Evolutionary conservation across 2,113 vertebrate genomes (phyloP), one percentile per base, ranked within the genome.

Genomic region (Bagarius yarrelli): DNA sequence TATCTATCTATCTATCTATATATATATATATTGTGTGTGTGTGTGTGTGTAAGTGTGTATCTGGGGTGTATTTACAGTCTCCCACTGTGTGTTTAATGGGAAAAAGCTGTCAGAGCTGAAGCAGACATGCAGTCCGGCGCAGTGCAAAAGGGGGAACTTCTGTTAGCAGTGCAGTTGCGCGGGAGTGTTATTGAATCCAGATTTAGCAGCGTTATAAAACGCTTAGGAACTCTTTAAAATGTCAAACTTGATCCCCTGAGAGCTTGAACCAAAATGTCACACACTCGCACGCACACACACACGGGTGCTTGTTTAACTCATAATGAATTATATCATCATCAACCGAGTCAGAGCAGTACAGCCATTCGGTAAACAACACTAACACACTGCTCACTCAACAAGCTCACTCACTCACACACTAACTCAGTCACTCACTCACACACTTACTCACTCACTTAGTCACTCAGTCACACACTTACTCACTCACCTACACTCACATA

Each of bases 141-240:
- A 92, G 93, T 18, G 70, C 76, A 91, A 75, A 93, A 93, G 92
- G 95, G 93, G 94, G 92, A 93, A 94, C 94, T 94, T 95, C 94
- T 95, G 95, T 95, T 95, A 94, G 93, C 94, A 95, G 94, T 94
- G 93, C 92, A 92, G 93, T 89, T 47, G 83, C 76, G 85, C 47
- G 73, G 52, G 81, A 73, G 81, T 88, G 94, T 98, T 98, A 98
- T 98, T 98, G 96, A 97, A 97, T 96, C 94, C 96, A 98, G 96
- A 98, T 97, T 97, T 96, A 93, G 93, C 94, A 90, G 94, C 94
- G 95, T 96, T 98, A 97, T 96, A 95, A 97, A 97, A 96, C 93
- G 95, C 96, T 98, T 96, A 96, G 95, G 96, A 98, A 95, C 96
- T 96, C 95, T 97, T 97, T 97, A 98, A 98, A 99, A 98, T 98